Conservation (phyloP, 2,113 vertebrate species). For the Gadus macrocephalus region DNA sequence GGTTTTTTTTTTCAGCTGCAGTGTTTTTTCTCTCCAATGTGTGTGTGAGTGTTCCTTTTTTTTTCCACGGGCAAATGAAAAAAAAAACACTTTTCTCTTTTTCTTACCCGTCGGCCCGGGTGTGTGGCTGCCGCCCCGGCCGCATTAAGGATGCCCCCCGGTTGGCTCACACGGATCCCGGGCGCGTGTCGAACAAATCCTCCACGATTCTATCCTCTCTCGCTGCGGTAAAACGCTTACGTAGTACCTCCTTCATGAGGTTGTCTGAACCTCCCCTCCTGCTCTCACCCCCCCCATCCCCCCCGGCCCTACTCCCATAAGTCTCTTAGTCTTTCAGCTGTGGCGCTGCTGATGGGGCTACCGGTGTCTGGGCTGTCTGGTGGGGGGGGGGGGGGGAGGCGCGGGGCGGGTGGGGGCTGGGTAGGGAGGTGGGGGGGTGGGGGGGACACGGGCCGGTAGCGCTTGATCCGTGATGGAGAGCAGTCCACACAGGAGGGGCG, state of each 20-base stretch:
- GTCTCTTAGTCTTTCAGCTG: conserved; percentile 64
- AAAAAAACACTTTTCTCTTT: not conserved
- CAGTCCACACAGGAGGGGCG: conserved; percentile 60
- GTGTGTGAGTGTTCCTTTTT: not conserved
- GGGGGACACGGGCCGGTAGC: conserved; percentile 71
- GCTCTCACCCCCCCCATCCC: conserved; percentile 35
- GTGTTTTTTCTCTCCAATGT: not conserved
- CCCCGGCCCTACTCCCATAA: conserved; percentile 56
- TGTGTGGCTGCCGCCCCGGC: not conserved
- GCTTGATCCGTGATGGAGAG: conserved; percentile 75
- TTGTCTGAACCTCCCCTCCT: conserved; percentile 53
- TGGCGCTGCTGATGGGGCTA: conserved; percentile 51
- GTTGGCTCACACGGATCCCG: conserved; percentile 54
- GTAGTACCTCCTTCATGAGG: conserved; percentile 68
- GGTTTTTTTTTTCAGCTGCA: not conserved
- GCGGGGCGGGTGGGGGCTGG: too few species aligned
- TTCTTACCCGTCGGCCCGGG: conserved; percentile 14
- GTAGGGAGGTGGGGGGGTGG: too few species aligned
- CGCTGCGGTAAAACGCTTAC: conserved; percentile 62
- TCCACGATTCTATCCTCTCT: conserved; percentile 54
- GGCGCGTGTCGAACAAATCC: conserved; percentile 54
- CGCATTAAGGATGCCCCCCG: conserved; percentile 21
- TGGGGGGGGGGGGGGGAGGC: conserved; percentile 23
- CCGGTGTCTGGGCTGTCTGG: conserved; percentile 67
- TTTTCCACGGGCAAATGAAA: not conserved